phyloP scores from a whole-genome alignment of 2,113 vertebrate species.

The mouse (Mus musculus) region GRCm39 chr11:21468501-21469000 shows the following conservation, averaged over 20 bases:
- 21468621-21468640: conserved; percentile 41
- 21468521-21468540: conserved; percentile 61
- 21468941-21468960: neutral
- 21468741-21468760: conserved; percentile 57
- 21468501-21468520: conserved; percentile 51
- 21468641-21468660: conserved; percentile 2
- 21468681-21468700: conserved; percentile 63
- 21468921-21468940: neutral
- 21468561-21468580: conserved; percentile 53
- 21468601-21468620: conserved; percentile 62
- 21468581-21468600: conserved; percentile 64
- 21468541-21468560: conserved; percentile 51
- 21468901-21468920: conserved; percentile 25
- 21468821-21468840: conserved; percentile 58
- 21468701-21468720: conserved; percentile 61
- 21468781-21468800: conserved; percentile 53
- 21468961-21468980: neutral
- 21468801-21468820: conserved; percentile 55
- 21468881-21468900: conserved; percentile 37
- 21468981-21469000: neutral
- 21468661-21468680: neutral
- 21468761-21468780: conserved; percentile 57
- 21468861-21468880: conserved; percentile 58
- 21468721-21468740: conserved; percentile 35
- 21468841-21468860: conserved; percentile 52